Evolutionary conservation across 2,113 vertebrate genomes (phyloP).

Genomic region (Sakesphorus luctuosus): DNA sequence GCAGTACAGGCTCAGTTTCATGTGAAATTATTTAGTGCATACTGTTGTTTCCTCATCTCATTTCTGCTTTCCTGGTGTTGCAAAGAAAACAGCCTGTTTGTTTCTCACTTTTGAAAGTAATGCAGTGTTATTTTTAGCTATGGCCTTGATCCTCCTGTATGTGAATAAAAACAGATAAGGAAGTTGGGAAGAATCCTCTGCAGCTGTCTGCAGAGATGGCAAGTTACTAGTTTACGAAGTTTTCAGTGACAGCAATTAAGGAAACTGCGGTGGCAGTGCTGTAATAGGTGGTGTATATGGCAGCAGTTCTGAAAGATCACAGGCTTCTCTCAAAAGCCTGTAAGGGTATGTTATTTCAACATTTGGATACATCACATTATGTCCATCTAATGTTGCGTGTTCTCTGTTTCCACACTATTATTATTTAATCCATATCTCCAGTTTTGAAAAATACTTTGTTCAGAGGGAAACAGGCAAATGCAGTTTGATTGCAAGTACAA

Average conservation of each 20-base stretch:
- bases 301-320: neutral
- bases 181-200: neutral
- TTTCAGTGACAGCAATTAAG: neutral
- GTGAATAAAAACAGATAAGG: neutral
- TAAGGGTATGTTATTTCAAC: neutral
- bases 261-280: neutral
- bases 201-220: neutral
- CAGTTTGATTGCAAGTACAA: neutral
- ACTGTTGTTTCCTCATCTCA: neutral
- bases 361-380: neutral
- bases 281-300: neutral
- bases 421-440: neutral
- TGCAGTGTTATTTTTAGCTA: neutral
- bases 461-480: neutral
- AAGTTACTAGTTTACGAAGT: neutral
- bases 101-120: neutral
- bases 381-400: neutral
- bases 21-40: neutral
- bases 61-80: neutral
- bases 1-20: neutral
- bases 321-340: neutral
- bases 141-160: neutral
- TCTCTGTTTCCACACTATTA: neutral
- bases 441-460: neutral
- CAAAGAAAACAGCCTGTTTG: neutral